Conservation (phyloP, 1,140 invertebrate species). For the Chironomus striatipennis region DNA sequence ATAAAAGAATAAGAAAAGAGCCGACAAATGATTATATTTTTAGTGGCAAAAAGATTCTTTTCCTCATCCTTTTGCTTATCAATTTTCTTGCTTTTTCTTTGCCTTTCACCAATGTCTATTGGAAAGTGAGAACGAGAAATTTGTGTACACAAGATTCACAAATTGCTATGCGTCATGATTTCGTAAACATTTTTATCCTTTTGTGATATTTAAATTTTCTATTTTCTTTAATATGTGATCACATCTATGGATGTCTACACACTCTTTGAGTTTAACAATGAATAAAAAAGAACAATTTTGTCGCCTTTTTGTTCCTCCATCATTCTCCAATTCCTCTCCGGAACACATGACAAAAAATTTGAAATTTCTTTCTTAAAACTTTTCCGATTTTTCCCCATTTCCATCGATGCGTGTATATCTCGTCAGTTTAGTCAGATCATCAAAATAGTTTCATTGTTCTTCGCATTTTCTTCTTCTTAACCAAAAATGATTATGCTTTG, state of each 20-base stretch:
- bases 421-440: neutral
- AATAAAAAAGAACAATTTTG: no score
- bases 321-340: no score
- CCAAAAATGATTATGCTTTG: neutral
- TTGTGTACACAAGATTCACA: neutral
- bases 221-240: no score
- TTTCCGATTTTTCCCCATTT: no score
- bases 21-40: conserved; percentile 20
- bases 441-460: neutral
- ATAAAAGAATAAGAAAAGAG: conserved; percentile 5
- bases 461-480: no score
- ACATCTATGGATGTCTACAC: no score
- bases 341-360: no score
- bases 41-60: neutral
- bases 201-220: neutral
- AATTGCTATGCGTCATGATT: neutral
- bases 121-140: neutral
- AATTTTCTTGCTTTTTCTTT: neutral
- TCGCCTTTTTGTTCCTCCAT: no score
- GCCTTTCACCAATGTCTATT: neutral
- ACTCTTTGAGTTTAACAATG: no score
- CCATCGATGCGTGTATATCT: no score
- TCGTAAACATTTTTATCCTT: neutral
- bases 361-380: no score
- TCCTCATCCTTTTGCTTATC: neutral